Base-by-base conservation (phyloP, 2,888 invertebrate genomes). In the Nebria salina region DNA sequence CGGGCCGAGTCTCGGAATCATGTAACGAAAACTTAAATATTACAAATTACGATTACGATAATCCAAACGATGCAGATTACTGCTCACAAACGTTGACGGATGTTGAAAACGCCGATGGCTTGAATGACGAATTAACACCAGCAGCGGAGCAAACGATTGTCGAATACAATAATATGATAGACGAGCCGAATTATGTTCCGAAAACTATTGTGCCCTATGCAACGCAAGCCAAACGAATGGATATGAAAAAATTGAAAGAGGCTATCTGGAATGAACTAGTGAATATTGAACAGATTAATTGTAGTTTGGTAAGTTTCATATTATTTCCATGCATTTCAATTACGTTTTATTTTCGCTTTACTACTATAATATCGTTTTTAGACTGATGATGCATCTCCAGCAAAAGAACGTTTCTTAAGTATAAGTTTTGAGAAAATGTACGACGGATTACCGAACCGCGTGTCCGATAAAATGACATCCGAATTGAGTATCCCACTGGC, bases 191-290 rank as follows among this genome's bases (percentile, higher is more conserved):
- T 72, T 86, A 94, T 94, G 92, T 94, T 5, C 91, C 92, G 3
- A 94, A 94, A 89, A 92, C 94, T 73, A 92, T 93, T 85, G 94
- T 97, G 82, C 92, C 93, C 0, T 97, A 95, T 87, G 95, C 96
- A 5, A 93, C 94, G 88, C 92, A 94, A 79, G 95, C 97, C 5
- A 97, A 97, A 87, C 95, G 94, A 82, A 93, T 97, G 68, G 96
- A 97, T 86, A 96, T 97, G 93, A 95, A 94, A 85, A 94, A 93
- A 86, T 88, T 97, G 72, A 97, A 97, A 87, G 89, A 90, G n/a
- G 91, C 92, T 77, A 94, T 96, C 83, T 95, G 95, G 93, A 90
- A 91, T 66, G 87, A 93, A 83, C 88, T 96, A 8, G 90, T 90
- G 0, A 88, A 88, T 25, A 70, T 81, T 3, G 81, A 83, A 13